Percentiles rank a stretch among this genome's conserved stretches.
These are phyloP conservation scores for Stegastes partitus DNA, from an alignment of 2,113 vertebrate genomes.

Conservation along the genomic window DNA sequence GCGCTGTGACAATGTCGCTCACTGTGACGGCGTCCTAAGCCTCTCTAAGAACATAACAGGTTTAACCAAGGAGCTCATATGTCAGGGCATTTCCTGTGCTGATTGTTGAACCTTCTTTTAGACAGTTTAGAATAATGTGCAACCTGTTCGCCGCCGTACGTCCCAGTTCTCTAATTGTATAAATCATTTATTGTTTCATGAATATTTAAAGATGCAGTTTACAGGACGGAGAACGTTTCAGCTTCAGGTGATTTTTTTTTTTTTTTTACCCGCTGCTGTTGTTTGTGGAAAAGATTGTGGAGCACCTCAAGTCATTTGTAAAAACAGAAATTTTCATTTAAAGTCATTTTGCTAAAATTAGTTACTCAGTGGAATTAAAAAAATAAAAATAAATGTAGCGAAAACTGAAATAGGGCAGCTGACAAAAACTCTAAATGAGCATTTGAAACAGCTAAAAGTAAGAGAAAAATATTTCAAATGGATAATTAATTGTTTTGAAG, in stretches of 20 bases:
- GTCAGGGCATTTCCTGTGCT: constrained; percentile 63
- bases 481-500: too few species aligned
- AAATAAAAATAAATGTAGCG: too few species aligned
- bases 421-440: too few species aligned
- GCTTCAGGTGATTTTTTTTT: neutral
- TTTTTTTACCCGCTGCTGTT: neutral
- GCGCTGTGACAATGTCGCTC: constrained; percentile 35
- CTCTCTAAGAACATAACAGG: constrained; percentile 83
- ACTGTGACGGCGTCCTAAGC: constrained; percentile 63
- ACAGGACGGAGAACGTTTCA: too few species aligned
- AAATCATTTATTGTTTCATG: constrained; percentile 8
- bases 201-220: constrained; percentile 17
- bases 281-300: neutral
- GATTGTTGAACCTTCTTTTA: constrained; percentile 52
- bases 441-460: too few species aligned
- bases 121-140: constrained; percentile 30
- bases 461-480: too few species aligned
- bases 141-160: neutral
- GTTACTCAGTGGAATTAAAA: too few species aligned
- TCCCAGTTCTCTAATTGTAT: neutral
- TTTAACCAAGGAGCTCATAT: constrained; percentile 81
- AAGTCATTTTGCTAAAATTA: neutral
- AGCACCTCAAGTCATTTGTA: neutral
- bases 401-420: too few species aligned
- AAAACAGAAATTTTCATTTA: neutral